These are phyloP conservation scores for Centrocercus urophasianus DNA, from an alignment of 2,113 vertebrate genomes.

Conservation along the genomic window DNA sequence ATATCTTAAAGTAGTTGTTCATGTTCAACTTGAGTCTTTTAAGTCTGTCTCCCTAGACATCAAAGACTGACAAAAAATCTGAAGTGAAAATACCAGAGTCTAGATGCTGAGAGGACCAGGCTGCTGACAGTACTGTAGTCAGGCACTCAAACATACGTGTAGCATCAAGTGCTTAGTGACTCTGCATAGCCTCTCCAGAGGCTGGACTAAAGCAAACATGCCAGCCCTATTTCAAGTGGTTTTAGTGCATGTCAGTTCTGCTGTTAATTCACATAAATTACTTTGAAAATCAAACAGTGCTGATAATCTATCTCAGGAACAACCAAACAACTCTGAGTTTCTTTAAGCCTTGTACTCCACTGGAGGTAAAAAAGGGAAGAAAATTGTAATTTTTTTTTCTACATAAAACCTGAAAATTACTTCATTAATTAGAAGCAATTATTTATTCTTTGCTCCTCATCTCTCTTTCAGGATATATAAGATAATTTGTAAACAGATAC, in stretches of 20 bases:
- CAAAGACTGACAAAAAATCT: not conserved
- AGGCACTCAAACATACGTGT: not conserved
- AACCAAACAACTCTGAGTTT: not conserved
- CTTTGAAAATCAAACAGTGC: not conserved
- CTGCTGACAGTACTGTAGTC: not conserved
- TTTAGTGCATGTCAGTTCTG: not conserved
- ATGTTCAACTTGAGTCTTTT: not conserved
- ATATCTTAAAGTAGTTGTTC: not conserved
- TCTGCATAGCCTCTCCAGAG: not conserved
- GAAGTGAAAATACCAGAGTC: not conserved
- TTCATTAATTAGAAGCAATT: not conserved
- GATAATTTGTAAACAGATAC: not conserved
- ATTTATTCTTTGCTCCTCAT: not conserved
- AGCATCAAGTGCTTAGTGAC: accelerated
- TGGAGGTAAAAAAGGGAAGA: not conserved
- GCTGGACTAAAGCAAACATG: not conserved
- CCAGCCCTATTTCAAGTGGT: not conserved
- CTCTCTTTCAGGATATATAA: not conserved
- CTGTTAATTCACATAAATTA: not conserved
- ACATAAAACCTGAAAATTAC: not conserved
- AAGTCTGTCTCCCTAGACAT: not conserved
- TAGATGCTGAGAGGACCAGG: not conserved
- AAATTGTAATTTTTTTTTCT: not conserved
- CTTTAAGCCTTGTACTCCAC: not conserved
- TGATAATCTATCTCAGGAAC: not conserved